Base-by-base conservation (phyloP, 2,797 vertebrate genomes). In the Smutsia temminckii region DNA sequence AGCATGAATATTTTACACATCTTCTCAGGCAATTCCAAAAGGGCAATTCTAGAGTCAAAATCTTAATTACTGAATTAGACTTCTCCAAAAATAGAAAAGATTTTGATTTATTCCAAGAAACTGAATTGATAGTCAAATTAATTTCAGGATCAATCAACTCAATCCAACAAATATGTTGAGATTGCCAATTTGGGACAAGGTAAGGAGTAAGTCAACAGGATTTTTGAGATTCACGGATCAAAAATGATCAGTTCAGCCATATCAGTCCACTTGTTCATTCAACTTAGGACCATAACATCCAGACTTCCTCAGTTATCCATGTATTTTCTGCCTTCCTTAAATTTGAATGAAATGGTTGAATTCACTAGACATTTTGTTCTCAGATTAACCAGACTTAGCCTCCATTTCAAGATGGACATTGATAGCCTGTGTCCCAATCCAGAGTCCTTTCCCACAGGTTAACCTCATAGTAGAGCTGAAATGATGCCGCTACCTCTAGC, bases 71-170 rank as follows among this genome's bases (percentile, higher is more conserved):
- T 46, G 7, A 89, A 78, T 72, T 88, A 40, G 14, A 57, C 9
- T 32, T 63, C 49, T 74, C 49, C 14, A 71, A 84, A 34, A 51
- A 8, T 51, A 9, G 2, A 83, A 71, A 79, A 71, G 5, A 6
- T 86, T 78, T 91, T 66, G 8, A 71, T 5, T 74, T 75, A 91
- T 42, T 91, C 53, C 93, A 84, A 71, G 16, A 93, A 95, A 89
- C 13, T 63, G 3, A 95, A 86, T 0, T 8, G 6, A 55, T 23
- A 80, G 23, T 77, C 29, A 87, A 69, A 90, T 84, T 86, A 83
- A 91, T 46, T 85, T 95, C 91, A 83, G 17, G 11, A 51, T 91
- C 40, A 79, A 51, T 91, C 40, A 79, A 75, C 17, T 68, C 49
- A 81, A 53, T 66, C 12, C 23, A 92, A 88, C 29, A 91, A 72